These are phyloP conservation scores for Aethes cnicana DNA, from an alignment of 2,888 invertebrate genomes.

Conservation along the genomic window DNA sequence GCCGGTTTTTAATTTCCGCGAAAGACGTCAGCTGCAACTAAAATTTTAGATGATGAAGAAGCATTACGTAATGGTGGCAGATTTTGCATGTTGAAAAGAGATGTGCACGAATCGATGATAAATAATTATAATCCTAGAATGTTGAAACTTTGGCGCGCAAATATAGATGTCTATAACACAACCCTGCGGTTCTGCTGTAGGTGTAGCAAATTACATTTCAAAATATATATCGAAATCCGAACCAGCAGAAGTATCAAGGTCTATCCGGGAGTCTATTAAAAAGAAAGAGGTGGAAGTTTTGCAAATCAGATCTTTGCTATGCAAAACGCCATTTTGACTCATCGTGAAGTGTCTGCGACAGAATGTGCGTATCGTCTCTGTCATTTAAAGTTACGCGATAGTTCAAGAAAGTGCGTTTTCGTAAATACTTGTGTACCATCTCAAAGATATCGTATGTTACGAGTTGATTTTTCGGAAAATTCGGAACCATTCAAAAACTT, in stretches of 20 bases:
- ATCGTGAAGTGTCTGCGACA: constrained; percentile 28
- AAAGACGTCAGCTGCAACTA: no score
- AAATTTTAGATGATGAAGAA: constrained; percentile 14
- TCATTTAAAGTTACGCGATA: constrained; percentile 16
- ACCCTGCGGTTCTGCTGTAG: constrained; percentile 40
- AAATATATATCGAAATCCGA: constrained; percentile 30
- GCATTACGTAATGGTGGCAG: constrained; percentile 11
- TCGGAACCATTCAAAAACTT: constrained; percentile 6
- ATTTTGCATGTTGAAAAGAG: constrained; percentile 19
- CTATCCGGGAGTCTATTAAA: no score
- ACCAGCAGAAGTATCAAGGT: no score
- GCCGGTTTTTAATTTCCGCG: no score
- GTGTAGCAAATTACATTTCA: constrained; percentile 34
- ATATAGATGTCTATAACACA: constrained; percentile 45
- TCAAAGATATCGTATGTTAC: constrained; percentile 6
- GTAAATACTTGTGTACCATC: constrained; percentile 3
- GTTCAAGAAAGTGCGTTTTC: constrained; percentile 13
- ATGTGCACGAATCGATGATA: constrained; percentile 13
- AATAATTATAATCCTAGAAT: constrained; percentile 33
- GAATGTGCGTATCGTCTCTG: constrained; percentile 36
- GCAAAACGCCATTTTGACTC: constrained; percentile 22
- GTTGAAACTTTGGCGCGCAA: constrained; percentile 35
- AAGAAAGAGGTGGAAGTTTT: constrained; percentile 12
- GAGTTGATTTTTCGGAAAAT: constrained; percentile 3
- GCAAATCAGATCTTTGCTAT: constrained; percentile 15